Conservation (phyloP, 2,888 invertebrate genomes). For the Arctia plantaginis region DNA sequence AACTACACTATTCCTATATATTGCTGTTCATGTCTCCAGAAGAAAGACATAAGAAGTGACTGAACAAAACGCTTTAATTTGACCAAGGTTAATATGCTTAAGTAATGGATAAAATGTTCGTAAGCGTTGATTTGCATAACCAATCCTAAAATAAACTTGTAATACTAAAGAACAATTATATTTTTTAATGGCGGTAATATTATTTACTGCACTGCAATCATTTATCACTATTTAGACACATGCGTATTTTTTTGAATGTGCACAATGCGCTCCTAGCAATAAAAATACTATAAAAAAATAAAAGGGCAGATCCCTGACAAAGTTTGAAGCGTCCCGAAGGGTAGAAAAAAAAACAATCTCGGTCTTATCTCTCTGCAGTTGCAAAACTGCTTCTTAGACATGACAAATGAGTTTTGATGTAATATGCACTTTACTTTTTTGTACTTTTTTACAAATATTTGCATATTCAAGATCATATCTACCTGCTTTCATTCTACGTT, state of each 20-base stretch:
- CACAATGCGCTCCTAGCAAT: slow-evolving; percentile 26
- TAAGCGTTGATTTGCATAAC: neutral
- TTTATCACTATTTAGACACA: neutral
- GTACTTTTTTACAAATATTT: no score
- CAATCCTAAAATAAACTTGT: neutral
- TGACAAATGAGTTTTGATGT: slow-evolving; percentile 64
- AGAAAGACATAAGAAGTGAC: neutral
- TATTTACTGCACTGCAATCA: neutral
- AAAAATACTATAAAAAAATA: slow-evolving; percentile 25
- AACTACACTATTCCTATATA: neutral
- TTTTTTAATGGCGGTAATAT: neutral
- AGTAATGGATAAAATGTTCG: neutral
- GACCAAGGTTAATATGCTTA: neutral
- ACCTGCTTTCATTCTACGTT: no score
- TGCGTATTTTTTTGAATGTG: no score
- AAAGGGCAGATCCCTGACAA: slow-evolving; percentile 44
- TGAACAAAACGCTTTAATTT: neutral
- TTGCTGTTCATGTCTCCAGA: neutral
- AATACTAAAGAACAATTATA: neutral
- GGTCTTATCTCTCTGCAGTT: slow-evolving; percentile 51
- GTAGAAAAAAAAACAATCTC: slow-evolving; percentile 52
- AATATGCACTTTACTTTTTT: slow-evolving; percentile 13
- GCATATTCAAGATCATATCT: no score
- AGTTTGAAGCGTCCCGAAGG: slow-evolving; percentile 47
- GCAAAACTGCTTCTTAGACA: slow-evolving; percentile 58